These are phyloP conservation scores for Lutjanus erythropterus DNA, from an alignment of 2,113 vertebrate genomes.

Conservation along the genomic window DNA sequence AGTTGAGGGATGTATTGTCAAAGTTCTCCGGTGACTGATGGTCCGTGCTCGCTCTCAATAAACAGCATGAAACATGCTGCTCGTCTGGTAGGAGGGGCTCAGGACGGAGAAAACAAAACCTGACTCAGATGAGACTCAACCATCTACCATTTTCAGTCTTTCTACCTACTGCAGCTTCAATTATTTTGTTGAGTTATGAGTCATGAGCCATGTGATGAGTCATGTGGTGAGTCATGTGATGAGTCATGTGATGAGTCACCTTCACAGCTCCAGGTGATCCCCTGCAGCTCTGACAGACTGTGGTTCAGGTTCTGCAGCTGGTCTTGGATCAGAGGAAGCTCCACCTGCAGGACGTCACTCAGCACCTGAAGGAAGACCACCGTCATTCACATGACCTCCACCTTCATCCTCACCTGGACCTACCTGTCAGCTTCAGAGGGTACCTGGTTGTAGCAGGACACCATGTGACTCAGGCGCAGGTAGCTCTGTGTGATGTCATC, in stretches of 20 bases:
- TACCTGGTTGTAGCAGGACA: constrained; percentile 88
- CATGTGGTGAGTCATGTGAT: background rate
- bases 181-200: too few species aligned
- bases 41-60: too few species aligned
- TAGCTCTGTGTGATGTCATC: constrained; percentile 83
- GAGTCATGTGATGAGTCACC: constrained; percentile 69
- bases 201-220: too few species aligned
- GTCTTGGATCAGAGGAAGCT: constrained; percentile 67
- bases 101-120: too few species aligned
- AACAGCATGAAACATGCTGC: too few species aligned
- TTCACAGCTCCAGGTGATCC: constrained; percentile 78
- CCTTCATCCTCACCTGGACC: background rate
- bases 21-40: too few species aligned
- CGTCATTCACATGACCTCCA: constrained; percentile 10
- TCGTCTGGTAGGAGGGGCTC: too few species aligned
- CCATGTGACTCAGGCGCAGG: constrained; percentile 84
- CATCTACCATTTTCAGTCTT: too few species aligned
- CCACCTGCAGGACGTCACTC: background rate
- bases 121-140: too few species aligned
- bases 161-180: too few species aligned
- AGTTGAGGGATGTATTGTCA: too few species aligned
- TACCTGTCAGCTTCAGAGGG: background rate
- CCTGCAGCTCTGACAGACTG: constrained; percentile 16
- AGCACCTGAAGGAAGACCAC: constrained; percentile 22
- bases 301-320: constrained; percentile 66